Evolutionary conservation across 2,113 vertebrate genomes (phyloP), one percentile per base, ranked within the genome.

Genomic region (Nothobranchius kuhntae): DNA sequence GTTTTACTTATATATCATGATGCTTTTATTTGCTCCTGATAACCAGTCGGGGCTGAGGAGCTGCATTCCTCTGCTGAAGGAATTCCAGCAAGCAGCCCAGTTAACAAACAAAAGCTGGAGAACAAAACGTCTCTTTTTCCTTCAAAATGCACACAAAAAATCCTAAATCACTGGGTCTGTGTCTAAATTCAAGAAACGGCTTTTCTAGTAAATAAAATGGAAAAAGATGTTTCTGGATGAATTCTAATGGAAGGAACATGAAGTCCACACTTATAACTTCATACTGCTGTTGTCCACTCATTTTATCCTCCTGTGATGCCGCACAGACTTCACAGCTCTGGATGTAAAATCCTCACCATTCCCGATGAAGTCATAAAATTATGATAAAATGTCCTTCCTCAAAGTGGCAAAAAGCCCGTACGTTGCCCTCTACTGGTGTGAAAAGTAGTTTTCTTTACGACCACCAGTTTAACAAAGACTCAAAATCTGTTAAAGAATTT

Each of bases 61-160:
- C 46, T 56, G 75, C 62, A 88, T 87, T 87, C 71, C 76, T 79
- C 53, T 57, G 83, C 84, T 83, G 71, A 81, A 42, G 15, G 53
- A 82, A 61, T 82, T 83, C 87, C 74, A 73, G 74, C 65, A 11
- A 6, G 68, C 53, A 77, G 58, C 38, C 38, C 4, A 40, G 38
- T 40, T 40, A 40, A 9, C 36, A 76, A 78, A 73, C 79, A 81
- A 67, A 80, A 86, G 72, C 70, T 73, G 77, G 65, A 59, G 73
- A 81, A 88, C 84, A 89, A 87, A 83, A 84, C 15, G 65, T 79
- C 88, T 82, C 61, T 87, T 86, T 85, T 89, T 84, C 82, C 68
- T 85, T 73, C 0, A 48, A 85, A 67, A 82, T 83, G 45, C 69
- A 57, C 44, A 2, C 2, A 11, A 11, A 13, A 45, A 45, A 45